Percentiles rank a stretch among this genome's conserved stretches.
These are phyloP conservation scores for Nomada goodeniana DNA, from an alignment of 2,888 invertebrate genomes.

Conservation along the genomic window DNA sequence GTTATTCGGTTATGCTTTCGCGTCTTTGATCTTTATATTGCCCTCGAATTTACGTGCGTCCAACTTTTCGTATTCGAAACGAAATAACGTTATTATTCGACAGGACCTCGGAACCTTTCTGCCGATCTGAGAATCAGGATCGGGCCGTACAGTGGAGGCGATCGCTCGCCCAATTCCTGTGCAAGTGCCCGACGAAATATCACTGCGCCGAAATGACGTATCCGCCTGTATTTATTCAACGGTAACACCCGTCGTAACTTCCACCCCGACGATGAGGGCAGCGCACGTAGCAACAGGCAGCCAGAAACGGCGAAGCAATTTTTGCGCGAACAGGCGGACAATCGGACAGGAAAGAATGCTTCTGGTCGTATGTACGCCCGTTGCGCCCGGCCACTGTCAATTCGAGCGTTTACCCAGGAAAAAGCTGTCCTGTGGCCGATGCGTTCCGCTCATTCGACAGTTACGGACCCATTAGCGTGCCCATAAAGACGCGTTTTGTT, in stretches of 20 bases:
- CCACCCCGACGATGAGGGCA: not conserved
- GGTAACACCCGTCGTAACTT: not conserved
- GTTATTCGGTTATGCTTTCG: not conserved
- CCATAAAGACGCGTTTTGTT: conserved; percentile 60
- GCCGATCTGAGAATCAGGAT: no score
- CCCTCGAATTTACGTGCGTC: not conserved
- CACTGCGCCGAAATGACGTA: no score
- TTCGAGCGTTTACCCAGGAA: conserved; percentile 47
- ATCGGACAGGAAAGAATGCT: not conserved
- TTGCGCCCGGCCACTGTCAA: conserved; percentile 28
- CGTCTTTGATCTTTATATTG: not conserved
- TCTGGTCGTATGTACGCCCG: not conserved
- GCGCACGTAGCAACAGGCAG: not conserved
- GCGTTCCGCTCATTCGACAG: conserved; percentile 32
- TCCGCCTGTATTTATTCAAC: not conserved
- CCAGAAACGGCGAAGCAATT: not conserved
- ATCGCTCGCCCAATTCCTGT: no score
- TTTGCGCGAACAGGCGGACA: not conserved
- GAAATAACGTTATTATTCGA: no score
- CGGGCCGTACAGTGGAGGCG: no score
- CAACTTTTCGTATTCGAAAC: no score
- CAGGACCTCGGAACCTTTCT: no score
- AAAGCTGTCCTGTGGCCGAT: conserved; percentile 25
- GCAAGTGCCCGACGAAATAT: no score
- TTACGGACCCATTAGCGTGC: conserved; percentile 50